Conservation (phyloP, 2,113 vertebrate genomes). For the Grammomys surdaster region DNA sequence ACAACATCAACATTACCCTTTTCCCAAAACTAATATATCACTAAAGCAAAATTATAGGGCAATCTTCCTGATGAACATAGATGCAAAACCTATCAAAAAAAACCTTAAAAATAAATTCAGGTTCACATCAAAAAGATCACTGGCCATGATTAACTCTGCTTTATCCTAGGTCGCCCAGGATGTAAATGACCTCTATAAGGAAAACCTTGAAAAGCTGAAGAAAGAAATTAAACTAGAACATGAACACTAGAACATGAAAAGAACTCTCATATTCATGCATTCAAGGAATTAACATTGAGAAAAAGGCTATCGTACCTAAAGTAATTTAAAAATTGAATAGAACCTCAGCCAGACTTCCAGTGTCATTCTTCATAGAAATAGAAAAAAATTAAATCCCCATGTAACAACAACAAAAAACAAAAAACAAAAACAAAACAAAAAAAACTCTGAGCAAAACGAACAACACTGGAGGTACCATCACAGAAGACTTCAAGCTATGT, state of each 20-base stretch:
- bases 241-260: neutral
- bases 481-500: neutral
- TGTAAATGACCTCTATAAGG: neutral
- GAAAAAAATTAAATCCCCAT: neutral
- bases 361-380: neutral
- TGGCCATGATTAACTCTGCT: neutral
- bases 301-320: neutral
- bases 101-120: neutral
- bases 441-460: neutral
- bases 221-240: neutral
- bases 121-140: neutral
- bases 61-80: neutral
- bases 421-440: too few species aligned
- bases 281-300: neutral
- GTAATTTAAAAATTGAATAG: neutral
- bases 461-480: neutral
- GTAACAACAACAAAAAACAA: neutral
- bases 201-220: neutral
- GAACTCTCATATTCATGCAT: neutral
- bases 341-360: neutral
- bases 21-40: neutral
- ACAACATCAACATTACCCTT: neutral
- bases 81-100: neutral
- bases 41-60: neutral
- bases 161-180: neutral